phyloP scores from a whole-genome alignment of 2,888 invertebrate species.

The Eupelmus urozonus region DNA sequence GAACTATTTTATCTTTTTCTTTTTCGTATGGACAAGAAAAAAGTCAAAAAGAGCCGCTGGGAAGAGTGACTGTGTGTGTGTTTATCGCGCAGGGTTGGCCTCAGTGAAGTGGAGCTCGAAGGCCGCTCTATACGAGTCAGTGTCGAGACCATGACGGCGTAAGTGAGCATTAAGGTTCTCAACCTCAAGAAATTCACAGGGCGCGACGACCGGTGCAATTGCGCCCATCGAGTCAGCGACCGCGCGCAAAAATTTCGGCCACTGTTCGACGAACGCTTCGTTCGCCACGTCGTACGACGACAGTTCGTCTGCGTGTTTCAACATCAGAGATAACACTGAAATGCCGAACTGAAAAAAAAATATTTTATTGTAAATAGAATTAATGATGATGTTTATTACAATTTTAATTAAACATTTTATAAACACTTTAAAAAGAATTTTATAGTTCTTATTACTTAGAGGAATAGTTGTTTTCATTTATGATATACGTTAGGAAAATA shows the following conservation, averaged over 20 bases:
- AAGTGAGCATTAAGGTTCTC: conserved; percentile 71
- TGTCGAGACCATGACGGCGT: conserved; percentile 68
- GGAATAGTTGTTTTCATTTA: background rate
- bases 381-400: too few species aligned
- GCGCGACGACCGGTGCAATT: conserved; percentile 67
- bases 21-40: conserved; percentile 8
- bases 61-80: too few species aligned
- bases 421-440: background rate
- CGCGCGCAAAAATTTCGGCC: conserved; percentile 71
- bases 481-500: background rate
- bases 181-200: conserved; percentile 70
- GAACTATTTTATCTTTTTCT: background rate
- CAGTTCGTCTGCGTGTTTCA: conserved; percentile 79
- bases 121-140: conserved; percentile 68
- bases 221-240: conserved; percentile 68
- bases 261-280: conserved; percentile 57
- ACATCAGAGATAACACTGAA: conserved; percentile 79
- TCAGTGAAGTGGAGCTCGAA: conserved; percentile 73
- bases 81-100: conserved; percentile 72
- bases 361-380: too few species aligned
- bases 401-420: background rate
- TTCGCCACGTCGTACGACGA: conserved; percentile 66
- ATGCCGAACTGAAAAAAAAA: conserved; percentile 79
- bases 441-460: too few species aligned
- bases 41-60: background rate